Evolutionary conservation across 2,888 invertebrate genomes (phyloP).

Genomic region (Synanthedon andrenaeformis): DNA sequence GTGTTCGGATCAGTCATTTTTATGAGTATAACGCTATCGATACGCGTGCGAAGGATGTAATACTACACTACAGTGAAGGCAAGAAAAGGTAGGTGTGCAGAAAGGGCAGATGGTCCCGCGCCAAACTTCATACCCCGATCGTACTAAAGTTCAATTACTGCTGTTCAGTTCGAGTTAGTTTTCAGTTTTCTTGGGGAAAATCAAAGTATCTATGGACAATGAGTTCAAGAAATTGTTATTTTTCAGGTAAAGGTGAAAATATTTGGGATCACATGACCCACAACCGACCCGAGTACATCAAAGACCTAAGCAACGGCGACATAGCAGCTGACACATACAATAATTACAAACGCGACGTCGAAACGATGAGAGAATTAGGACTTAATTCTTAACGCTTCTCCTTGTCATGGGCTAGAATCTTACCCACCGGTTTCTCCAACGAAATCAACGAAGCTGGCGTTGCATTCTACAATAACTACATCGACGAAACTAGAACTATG

Average conservation of each 20-base stretch:
- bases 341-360: slow-evolving; percentile 62
- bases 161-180: no score
- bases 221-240: background rate
- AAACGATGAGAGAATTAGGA: slow-evolving; percentile 36
- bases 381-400: slow-evolving; percentile 70
- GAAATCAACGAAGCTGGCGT: slow-evolving; percentile 73
- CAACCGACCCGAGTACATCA: slow-evolving; percentile 12
- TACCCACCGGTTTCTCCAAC: slow-evolving; percentile 72
- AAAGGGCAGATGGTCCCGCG: no score
- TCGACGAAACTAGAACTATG: slow-evolving; percentile 72
- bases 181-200: no score
- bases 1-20: no score
- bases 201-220: background rate
- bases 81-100: no score
- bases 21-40: no score
- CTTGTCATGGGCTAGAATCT: slow-evolving; percentile 75
- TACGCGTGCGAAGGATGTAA: no score
- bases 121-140: no score
- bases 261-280: slow-evolving; percentile 41
- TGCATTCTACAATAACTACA: slow-evolving; percentile 76
- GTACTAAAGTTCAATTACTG: no score
- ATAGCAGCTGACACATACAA: slow-evolving; percentile 68
- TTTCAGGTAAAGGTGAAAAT: slow-evolving; percentile 4
- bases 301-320: slow-evolving; percentile 60
- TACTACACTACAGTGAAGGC: no score